phyloP scores from a whole-genome alignment of 2,797 vertebrate species.

The Diglossa cyanea region DNA sequence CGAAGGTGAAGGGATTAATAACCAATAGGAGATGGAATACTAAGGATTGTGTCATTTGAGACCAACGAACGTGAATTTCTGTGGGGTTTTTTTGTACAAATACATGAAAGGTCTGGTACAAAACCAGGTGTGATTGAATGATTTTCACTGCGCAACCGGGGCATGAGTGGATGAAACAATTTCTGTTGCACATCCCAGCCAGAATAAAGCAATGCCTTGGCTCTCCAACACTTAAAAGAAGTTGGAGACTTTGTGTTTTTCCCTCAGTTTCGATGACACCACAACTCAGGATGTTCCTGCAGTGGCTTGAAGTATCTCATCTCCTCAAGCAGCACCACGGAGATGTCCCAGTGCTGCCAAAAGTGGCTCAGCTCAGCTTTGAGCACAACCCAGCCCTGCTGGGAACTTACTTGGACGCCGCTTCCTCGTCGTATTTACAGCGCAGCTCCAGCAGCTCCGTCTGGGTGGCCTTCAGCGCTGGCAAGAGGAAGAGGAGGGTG shows the following conservation, averaged over 20 bases:
- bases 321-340: not conserved
- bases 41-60: not conserved
- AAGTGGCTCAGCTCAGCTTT: not conserved
- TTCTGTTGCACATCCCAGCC: not conserved
- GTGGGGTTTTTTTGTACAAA: not conserved
- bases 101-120: not conserved
- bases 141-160: not conserved
- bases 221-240: not conserved
- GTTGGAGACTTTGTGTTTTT: not conserved
- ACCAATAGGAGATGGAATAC: not conserved
- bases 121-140: not conserved
- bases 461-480: constrained; percentile 91
- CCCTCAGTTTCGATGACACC: rapidly evolving
- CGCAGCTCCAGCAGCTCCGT: constrained; percentile 90
- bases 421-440: constrained; percentile 92
- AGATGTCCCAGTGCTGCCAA: not conserved
- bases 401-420: constrained; percentile 84
- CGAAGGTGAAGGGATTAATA: not conserved
- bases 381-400: not conserved
- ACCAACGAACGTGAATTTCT: not conserved
- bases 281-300: not conserved
- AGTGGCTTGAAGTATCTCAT: not conserved
- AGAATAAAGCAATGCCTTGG: not conserved
- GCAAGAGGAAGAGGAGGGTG: not conserved
- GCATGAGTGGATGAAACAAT: not conserved